These are phyloP conservation scores for Seira musarum DNA, from an alignment of 2,888 invertebrate species.

Conservation along the genomic window DNA sequence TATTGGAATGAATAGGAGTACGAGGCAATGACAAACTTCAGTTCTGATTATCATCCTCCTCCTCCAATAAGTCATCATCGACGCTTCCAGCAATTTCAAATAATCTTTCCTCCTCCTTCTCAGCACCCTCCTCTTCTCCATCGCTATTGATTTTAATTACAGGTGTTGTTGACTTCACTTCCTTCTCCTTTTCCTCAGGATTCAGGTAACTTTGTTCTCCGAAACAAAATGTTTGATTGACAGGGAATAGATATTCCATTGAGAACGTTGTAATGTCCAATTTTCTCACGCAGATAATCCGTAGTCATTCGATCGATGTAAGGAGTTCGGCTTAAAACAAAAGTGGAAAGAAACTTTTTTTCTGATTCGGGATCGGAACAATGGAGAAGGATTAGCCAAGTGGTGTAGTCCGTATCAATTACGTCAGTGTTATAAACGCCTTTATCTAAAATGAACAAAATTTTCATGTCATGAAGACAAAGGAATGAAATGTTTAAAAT, in stretches of 20 bases:
- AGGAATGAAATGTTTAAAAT: background rate
- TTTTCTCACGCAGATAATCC: constrained; percentile 83
- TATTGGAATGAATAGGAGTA: no score
- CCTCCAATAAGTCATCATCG: no score
- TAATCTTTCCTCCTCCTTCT: no score
- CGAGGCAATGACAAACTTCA: no score
- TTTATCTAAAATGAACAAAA: constrained; percentile 77
- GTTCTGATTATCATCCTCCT: no score
- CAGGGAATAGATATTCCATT: constrained; percentile 87
- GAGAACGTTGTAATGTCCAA: constrained; percentile 88
- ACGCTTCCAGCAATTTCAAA: no score
- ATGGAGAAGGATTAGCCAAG: constrained; percentile 87
- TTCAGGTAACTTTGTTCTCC: constrained; percentile 46
- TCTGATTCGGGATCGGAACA: constrained; percentile 82
- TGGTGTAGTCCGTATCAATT: constrained; percentile 86
- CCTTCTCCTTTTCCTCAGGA: background rate
- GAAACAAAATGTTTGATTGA: constrained; percentile 81
- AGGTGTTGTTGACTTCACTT: background rate
- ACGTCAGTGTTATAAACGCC: constrained; percentile 92
- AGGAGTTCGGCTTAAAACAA: constrained; percentile 81
- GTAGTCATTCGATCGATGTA: constrained; percentile 78
- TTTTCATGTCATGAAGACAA: background rate
- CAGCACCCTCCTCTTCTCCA: background rate
- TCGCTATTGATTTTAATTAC: background rate
- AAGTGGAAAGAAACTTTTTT: constrained; percentile 85